Base-by-base conservation (phyloP, 2,888 invertebrate species). In the Pristionchus maxplancki region DNA sequence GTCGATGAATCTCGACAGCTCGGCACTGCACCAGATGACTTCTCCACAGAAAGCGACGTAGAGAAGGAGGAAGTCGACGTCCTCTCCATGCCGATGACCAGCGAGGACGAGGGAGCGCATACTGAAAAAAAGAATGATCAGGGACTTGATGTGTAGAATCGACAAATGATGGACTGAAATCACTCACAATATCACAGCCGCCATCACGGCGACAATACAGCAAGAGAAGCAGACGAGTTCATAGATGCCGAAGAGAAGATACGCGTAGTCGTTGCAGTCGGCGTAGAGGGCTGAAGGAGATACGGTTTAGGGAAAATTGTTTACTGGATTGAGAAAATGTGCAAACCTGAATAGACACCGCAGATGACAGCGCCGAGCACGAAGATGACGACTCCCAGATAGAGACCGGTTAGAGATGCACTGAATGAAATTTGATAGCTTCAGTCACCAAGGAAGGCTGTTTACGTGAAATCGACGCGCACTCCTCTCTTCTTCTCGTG, bases 21-120 rank as follows among this genome's bases (percentile, higher is more conserved):
- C 87, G 0, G 87, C 87, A 71, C 58, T 58, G 20, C 87, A 87
- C 71, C 74, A 87, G 34, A 71, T 40, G 31, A 71, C 50, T 74
- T 87, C 87, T 50, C 87, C 87, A 28, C 44, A 50, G 50, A 87
- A 87, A 15, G 71, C 87, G n/a, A 87, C 71, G 50, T 74, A 87
- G 34, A 87, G 87, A 20, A 87, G 87, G n/a, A 87, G 34, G 34
- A 50, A 34, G 28, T 87, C 87, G 24, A 87, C 71, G 50, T 74
- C 53, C n/a, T 87, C 87, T 24, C 71, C 87, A 17, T 87, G 71
- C 5, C 71, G 34, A 44, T 87, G 71, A 40, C 58, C 48, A 50
- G 67, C 28, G 9, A 87, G 37, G 17, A 50, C 50, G n/a, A 87
- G 74, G 6, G 87, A 71, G 13, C 71, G 67, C 87, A 87, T 87